Evolutionary conservation across 2,888 invertebrate species (phyloP).

Genomic region (Neoascia interrupta): DNA sequence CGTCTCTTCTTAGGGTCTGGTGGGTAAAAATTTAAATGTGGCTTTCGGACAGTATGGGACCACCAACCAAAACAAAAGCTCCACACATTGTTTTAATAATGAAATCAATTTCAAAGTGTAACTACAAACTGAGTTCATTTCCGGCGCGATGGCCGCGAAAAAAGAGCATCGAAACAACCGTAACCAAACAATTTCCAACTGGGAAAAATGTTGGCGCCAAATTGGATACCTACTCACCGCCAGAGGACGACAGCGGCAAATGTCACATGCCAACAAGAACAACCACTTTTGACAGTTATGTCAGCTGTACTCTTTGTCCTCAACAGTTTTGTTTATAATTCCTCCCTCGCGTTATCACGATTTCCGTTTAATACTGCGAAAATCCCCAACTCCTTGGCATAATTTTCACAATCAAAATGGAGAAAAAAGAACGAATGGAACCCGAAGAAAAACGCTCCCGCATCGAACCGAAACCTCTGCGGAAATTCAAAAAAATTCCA

Average conservation of each 20-base stretch:
- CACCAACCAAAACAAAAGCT: too few relatives aligned
- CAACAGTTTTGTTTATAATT: constrained; percentile 64
- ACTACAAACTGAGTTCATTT: too few relatives aligned
- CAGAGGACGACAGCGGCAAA: background rate
- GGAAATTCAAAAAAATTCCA: constrained; percentile 82
- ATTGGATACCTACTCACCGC: constrained; percentile 13
- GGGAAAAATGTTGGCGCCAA: too few relatives aligned
- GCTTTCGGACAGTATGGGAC: too few relatives aligned
- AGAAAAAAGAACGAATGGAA: constrained; percentile 40
- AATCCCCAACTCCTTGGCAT: background rate
- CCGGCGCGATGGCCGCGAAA: too few relatives aligned
- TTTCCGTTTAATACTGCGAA: constrained; percentile 5
- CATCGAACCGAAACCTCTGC: constrained; percentile 47
- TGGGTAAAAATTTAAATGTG: too few relatives aligned
- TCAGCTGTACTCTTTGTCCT: constrained; percentile 57
- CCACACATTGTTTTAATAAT: too few relatives aligned
- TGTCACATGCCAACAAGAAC: constrained; percentile 3
- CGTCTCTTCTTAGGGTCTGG: too few relatives aligned
- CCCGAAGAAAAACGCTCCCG: constrained; percentile 44
- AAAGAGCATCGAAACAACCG: too few relatives aligned
- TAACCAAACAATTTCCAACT: too few relatives aligned
- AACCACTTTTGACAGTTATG: constrained; percentile 45
- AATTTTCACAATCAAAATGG: constrained; percentile 29
- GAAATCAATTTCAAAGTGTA: too few relatives aligned
- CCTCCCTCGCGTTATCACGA: constrained; percentile 16